phyloP scores from a whole-genome alignment of 2,113 vertebrate species.

The Martes martes region DNA sequence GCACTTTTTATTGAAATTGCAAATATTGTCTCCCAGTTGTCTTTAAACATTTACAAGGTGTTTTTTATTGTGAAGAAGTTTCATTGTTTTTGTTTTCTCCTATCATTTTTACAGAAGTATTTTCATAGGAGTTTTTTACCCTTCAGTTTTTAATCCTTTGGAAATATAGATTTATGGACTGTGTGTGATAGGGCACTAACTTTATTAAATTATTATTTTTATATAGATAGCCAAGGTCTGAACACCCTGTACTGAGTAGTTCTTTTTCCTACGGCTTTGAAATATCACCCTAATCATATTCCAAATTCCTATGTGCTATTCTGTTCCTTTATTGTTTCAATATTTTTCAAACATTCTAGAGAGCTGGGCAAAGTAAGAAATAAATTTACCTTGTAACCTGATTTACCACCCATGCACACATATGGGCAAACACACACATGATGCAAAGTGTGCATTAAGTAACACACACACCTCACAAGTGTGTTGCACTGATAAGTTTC shows the following conservation, averaged over 20 bases:
- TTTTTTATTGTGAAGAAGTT: neutral
- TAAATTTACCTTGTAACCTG: neutral
- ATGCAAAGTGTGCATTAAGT: neutral
- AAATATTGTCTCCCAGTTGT: neutral
- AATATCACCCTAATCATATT: neutral
- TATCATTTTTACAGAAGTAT: neutral
- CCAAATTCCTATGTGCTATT: neutral
- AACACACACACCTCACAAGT: neutral
- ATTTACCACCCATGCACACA: neutral
- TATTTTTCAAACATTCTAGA: neutral
- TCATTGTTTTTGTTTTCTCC: neutral
- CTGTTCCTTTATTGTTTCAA: neutral
- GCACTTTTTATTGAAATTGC: neutral
- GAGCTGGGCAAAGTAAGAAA: neutral
- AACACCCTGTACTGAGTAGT: neutral
- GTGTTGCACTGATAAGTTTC: neutral
- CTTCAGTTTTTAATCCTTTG: neutral
- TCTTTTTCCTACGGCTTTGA: neutral
- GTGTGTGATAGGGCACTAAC: neutral
- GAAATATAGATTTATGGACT: neutral
- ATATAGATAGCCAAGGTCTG: neutral
- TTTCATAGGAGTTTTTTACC: neutral
- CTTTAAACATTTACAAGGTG: neutral
- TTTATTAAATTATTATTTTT: neutral
- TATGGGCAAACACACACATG: neutral